These are phyloP conservation scores for Eristalis arbustorum DNA, from an alignment of 2,888 invertebrate species.

Conservation along the genomic window DNA sequence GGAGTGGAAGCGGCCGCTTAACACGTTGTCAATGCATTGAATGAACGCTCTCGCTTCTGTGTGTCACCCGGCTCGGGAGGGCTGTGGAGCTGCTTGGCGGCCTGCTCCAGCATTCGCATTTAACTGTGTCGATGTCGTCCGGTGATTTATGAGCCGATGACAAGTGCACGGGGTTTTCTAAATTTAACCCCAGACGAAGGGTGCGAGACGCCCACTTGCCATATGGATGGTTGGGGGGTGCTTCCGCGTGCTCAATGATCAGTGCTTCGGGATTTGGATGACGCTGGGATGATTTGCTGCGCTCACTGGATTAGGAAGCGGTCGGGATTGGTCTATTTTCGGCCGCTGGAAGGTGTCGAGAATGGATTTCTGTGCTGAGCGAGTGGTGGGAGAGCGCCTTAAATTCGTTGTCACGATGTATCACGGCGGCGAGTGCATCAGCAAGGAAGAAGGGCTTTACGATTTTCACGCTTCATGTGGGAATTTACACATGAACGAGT, in stretches of 20 bases:
- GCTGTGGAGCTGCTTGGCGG: too few species aligned
- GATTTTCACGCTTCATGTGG: too few species aligned
- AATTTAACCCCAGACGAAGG: conserved; percentile 17
- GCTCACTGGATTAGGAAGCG: not conserved
- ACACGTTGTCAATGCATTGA: conserved; percentile 62
- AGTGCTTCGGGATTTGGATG: conserved; percentile 22
- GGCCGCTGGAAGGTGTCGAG: not conserved
- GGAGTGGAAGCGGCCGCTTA: conserved; percentile 51
- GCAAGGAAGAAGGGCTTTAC: too few species aligned
- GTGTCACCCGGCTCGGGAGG: not conserved
- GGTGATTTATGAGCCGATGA: conserved; percentile 41
- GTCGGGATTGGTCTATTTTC: not conserved
- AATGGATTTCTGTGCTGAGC: not conserved
- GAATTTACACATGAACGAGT: too few species aligned
- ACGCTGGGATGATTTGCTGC: not conserved
- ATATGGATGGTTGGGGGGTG: conserved; percentile 19
- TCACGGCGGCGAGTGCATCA: too few species aligned
- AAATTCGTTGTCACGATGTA: too few species aligned
- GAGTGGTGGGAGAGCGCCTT: too few species aligned
- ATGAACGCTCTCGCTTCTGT: conserved; percentile 16
- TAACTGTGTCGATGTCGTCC: not conserved
- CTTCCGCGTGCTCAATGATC: conserved; percentile 37
- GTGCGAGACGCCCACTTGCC: not conserved
- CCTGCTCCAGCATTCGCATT: not conserved
- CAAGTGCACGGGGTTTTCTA: conserved; percentile 55